Percentiles rank a stretch among this genome's conserved stretches.
phyloP scores from a whole-genome alignment of 2,113 vertebrate species.

The Lanius ludovicianus region DNA sequence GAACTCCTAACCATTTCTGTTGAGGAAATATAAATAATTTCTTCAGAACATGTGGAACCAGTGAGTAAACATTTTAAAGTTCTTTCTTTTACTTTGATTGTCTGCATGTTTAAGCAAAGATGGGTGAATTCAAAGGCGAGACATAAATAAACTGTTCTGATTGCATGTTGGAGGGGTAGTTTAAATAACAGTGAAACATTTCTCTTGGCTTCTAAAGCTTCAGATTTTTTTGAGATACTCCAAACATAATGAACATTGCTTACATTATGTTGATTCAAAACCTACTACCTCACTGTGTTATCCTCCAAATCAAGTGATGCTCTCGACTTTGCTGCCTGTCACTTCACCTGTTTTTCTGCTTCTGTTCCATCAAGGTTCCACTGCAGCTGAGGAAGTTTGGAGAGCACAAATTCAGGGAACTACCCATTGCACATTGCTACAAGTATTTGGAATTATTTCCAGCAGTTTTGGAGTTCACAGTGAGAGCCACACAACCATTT shows the following conservation, averaged over 20 bases:
- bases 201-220: background rate
- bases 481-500: background rate
- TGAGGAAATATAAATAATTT: background rate
- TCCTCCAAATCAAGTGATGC: background rate
- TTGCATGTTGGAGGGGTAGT: background rate
- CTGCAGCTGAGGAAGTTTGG: background rate
- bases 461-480: background rate
- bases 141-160: background rate
- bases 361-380: background rate
- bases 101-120: background rate
- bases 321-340: background rate
- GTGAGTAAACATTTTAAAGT: background rate
- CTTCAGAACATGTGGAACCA: background rate
- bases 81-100: slow-evolving; percentile 3
- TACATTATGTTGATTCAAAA: background rate
- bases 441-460: background rate
- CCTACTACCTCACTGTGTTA: background rate
- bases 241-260: background rate
- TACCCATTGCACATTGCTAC: background rate
- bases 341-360: background rate
- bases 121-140: background rate
- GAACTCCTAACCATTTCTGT: background rate
- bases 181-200: background rate
- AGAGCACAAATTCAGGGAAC: background rate
- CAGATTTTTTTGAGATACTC: background rate